Conservation (phyloP, 2,797 vertebrate genomes). For the Novumbra hubbsi region DNA sequence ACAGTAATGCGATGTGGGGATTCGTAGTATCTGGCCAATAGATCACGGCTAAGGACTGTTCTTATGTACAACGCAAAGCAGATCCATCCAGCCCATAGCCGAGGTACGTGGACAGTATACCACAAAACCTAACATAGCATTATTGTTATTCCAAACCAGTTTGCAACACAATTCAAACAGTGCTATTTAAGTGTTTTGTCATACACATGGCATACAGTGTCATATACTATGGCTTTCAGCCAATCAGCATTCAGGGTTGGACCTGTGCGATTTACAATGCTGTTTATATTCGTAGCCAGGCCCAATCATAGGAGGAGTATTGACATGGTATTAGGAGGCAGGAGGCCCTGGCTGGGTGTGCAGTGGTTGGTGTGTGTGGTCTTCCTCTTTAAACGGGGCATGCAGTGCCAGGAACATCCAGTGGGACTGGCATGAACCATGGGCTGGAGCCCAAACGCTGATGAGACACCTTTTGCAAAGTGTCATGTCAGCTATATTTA, state of each 20-base stretch:
- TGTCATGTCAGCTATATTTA: conserved; percentile 43
- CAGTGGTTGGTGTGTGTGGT: conserved; percentile 39
- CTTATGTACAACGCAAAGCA: too few species aligned
- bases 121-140: too few species aligned
- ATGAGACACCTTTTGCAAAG: conserved; percentile 26
- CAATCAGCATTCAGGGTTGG: too few species aligned
- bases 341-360: conserved; percentile 28
- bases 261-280: neutral
- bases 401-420: conserved; percentile 18
- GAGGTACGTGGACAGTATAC: too few species aligned
- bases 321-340: neutral
- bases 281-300: conserved; percentile 3
- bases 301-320: neutral
- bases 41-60: too few species aligned
- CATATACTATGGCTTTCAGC: too few species aligned
- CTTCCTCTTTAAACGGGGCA: conserved; percentile 28
- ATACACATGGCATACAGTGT: too few species aligned
- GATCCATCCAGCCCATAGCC: too few species aligned
- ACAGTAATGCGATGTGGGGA: too few species aligned
- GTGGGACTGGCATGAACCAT: neutral
- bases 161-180: too few species aligned
- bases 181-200: too few species aligned
- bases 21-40: too few species aligned
- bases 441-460: conserved; percentile 4
- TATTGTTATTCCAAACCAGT: neutral